Conservation (phyloP, 2,113 vertebrate genomes). For the Dicrurus megarhynchus region DNA sequence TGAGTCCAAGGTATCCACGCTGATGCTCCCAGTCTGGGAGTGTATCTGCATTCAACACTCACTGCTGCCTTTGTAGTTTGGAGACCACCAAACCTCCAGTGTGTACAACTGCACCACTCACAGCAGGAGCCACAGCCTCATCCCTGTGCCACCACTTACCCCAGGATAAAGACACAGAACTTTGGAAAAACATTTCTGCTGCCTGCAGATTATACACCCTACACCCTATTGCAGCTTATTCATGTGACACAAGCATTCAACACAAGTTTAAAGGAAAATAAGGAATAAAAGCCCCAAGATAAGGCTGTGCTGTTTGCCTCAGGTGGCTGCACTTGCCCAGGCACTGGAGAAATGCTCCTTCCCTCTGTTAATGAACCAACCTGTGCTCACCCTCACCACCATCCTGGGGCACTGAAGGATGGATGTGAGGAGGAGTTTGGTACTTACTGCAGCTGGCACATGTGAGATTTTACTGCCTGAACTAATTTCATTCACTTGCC, state of each 20-base stretch:
- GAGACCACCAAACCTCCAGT: background rate
- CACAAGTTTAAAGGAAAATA: background rate
- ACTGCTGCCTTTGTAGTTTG: background rate
- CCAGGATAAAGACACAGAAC: background rate
- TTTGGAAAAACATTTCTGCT: background rate
- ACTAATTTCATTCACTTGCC: background rate
- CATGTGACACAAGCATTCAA: background rate
- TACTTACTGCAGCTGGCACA: background rate
- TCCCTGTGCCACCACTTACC: background rate
- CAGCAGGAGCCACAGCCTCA: background rate
- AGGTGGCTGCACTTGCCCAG: background rate
- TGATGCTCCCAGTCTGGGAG: background rate
- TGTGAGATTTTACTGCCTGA: background rate
- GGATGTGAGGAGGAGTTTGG: background rate
- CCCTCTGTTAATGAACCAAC: background rate
- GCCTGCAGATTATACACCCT: background rate
- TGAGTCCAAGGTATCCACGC: background rate
- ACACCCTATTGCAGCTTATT: background rate
- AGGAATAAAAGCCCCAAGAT: background rate
- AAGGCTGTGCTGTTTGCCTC: background rate
- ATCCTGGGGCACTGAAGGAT: background rate
- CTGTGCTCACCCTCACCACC: background rate
- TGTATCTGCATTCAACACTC: background rate
- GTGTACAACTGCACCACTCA: rapidly evolving
- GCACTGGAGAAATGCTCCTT: background rate